Conservation (phyloP, 2,113 vertebrate species). For the Otis tarda region DNA sequence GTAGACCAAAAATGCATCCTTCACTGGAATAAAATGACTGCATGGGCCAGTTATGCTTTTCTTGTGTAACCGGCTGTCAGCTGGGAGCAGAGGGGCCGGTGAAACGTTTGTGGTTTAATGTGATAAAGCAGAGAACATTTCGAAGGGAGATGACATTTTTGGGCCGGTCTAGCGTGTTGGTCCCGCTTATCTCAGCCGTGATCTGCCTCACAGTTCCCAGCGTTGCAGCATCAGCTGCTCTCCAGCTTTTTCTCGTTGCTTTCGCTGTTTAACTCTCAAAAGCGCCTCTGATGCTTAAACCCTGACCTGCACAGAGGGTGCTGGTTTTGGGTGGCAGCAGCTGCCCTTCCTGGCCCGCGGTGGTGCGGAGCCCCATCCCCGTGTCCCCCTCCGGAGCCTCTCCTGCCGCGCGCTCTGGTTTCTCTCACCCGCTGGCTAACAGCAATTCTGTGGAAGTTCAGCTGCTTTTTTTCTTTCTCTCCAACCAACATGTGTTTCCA, state of each 20-base stretch:
- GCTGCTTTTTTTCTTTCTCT: conserved; percentile 47
- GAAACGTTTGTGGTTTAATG: neutral
- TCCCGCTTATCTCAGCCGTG: neutral
- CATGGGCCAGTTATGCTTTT: conserved; percentile 8
- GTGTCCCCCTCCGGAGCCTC: neutral
- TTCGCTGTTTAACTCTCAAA: neutral
- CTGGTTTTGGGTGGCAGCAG: neutral
- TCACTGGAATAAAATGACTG: conserved; percentile 22
- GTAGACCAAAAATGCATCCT: conserved; percentile 60
- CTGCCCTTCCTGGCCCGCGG: neutral
- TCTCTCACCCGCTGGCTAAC: conserved; percentile 45
- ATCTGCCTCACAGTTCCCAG: neutral
- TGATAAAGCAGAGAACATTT: neutral
- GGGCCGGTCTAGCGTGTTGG: neutral
- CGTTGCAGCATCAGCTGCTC: neutral
- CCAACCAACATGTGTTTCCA: conserved; percentile 68
- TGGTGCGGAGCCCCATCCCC: neutral
- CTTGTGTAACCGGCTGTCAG: neutral
- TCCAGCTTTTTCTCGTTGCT: neutral
- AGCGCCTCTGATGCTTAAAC: accelerated
- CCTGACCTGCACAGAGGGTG: neutral
- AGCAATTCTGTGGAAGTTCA: conserved; percentile 17
- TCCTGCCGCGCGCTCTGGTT: conserved; percentile 11
- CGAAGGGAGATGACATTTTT: neutral
- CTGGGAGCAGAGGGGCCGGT: neutral